These are phyloP conservation scores for Beris chalybata DNA, from an alignment of 2,888 invertebrate species.

Conservation along the genomic window DNA sequence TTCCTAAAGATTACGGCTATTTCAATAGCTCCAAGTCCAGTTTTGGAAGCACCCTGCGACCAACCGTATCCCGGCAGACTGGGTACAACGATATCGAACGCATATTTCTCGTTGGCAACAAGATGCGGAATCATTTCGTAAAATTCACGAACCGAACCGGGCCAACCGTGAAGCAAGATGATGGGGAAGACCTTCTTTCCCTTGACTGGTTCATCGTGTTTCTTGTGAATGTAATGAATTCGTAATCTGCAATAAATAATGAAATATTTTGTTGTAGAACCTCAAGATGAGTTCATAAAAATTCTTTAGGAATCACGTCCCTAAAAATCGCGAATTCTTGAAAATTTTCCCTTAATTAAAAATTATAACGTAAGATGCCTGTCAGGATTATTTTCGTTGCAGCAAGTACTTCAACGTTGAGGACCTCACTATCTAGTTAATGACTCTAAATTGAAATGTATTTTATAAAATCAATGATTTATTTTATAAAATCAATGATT, in stretches of 20 bases:
- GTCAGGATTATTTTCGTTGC: too few relatives aligned
- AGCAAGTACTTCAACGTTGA: too few relatives aligned
- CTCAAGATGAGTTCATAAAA: too few relatives aligned
- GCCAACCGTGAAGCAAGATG: conserved; percentile 82
- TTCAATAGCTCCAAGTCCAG: conserved; percentile 63
- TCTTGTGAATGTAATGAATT: conserved; percentile 76
- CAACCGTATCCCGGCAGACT: conserved; percentile 73
- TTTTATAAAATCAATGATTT: too few relatives aligned
- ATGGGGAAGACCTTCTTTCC: conserved; percentile 64
- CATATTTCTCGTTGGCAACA: conserved; percentile 61
- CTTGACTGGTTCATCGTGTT: conserved; percentile 58
- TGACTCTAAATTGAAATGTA: too few relatives aligned
- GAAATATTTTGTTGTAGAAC: background rate
- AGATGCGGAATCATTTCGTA: conserved; percentile 72
- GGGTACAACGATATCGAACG: conserved; percentile 70
- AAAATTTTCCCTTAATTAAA: too few relatives aligned
- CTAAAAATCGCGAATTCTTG: too few relatives aligned
- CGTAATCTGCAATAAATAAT: conserved; percentile 46
- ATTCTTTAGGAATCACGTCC: too few relatives aligned
- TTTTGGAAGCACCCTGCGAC: conserved; percentile 62
- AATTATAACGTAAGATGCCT: too few relatives aligned
- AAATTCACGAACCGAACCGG: conserved; percentile 80
- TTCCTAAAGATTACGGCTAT: conserved; percentile 64
- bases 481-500: too few relatives aligned
- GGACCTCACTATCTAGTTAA: too few relatives aligned